phyloP scores from a whole-genome alignment of 2,888 invertebrate genomes.

The Drosophila niveifrons region DNA sequence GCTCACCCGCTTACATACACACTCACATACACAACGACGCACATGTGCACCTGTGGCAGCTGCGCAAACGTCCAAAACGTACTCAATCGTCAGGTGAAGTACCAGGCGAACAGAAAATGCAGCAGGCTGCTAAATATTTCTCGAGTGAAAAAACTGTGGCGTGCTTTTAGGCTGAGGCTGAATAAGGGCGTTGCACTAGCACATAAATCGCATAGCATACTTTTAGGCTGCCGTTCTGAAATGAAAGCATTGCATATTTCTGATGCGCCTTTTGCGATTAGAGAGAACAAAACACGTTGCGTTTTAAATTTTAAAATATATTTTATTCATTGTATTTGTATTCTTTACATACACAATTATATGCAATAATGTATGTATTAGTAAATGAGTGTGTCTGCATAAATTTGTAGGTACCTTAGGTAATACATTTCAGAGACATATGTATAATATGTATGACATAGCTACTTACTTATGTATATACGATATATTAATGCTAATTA shows the following conservation, averaged over 20 bases:
- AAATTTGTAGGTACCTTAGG: constrained; percentile 81
- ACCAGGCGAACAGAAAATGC: constrained; percentile 19
- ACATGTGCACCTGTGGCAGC: background rate
- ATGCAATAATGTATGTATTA: constrained; percentile 43
- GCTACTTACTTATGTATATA: constrained; percentile 45
- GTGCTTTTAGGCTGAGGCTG: background rate
- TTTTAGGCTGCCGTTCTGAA: background rate
- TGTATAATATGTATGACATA: constrained; percentile 45
- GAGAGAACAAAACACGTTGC: background rate
- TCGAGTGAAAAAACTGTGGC: background rate
- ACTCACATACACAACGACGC: background rate
- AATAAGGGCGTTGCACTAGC: background rate
- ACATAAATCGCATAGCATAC: background rate
- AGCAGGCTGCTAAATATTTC: background rate
- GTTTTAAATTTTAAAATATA: constrained; percentile 71
- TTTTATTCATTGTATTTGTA: constrained; percentile 68
- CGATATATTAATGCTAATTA: constrained; percentile 53
- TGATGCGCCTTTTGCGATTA: background rate
- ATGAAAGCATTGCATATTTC: background rate
- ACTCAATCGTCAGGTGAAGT: background rate
- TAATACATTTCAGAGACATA: constrained; percentile 73
- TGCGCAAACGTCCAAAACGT: background rate
- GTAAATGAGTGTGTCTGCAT: constrained; percentile 76
- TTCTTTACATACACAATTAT: constrained; percentile 67
- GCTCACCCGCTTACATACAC: background rate